Conservation (phyloP, 2,113 vertebrate species). For the Aleadryas rufinucha region DNA sequence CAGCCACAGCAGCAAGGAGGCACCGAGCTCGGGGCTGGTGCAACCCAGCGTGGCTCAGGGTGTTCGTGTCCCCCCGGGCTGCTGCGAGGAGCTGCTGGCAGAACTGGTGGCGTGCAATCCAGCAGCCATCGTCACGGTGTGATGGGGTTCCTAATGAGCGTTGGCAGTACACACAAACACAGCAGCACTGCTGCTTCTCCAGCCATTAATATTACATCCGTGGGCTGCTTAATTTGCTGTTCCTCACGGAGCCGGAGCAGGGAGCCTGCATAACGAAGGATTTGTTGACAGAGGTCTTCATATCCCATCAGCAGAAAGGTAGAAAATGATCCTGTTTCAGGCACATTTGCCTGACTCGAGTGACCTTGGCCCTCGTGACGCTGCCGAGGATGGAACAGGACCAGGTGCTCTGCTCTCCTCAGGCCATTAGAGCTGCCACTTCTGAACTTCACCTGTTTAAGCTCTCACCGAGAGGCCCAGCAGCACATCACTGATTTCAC, state of each 20-base stretch:
- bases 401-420: not conserved
- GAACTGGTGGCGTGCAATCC: not conserved
- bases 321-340: not conserved
- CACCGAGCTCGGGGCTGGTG: not conserved
- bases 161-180: slow-evolving; percentile 10
- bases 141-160: not conserved
- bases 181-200: not conserved
- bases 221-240: not conserved
- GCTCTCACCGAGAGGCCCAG: not conserved
- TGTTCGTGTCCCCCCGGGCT: not conserved
- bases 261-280: slow-evolving; percentile 39
- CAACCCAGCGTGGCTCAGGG: not conserved
- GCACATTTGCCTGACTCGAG: not conserved
- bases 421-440: not conserved
- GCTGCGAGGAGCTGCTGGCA: not conserved
- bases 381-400: not conserved
- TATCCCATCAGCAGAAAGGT: not conserved
- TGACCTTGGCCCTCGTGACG: not conserved
- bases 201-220: slow-evolving; percentile 32
- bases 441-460: not conserved
- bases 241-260: not conserved
- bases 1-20: not conserved
- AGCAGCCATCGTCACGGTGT: not conserved
- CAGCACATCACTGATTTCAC: not conserved
- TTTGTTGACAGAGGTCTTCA: slow-evolving; percentile 42